Conservation (phyloP, 1,140 invertebrate genomes). For the Drosophila persimilis region DNA sequence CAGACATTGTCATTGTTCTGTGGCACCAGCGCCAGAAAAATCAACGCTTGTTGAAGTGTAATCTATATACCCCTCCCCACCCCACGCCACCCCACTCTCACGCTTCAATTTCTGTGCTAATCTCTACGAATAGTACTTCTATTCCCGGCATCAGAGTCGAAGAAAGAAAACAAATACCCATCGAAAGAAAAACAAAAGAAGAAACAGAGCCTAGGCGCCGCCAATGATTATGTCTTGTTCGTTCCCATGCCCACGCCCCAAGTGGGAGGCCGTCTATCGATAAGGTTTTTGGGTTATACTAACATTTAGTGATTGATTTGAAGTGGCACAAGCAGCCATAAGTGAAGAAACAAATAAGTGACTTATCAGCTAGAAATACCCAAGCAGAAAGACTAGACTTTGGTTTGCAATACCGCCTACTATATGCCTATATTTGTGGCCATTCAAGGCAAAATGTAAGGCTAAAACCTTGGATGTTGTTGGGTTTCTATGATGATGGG, state of each 20-base stretch:
- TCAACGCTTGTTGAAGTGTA: not conserved
- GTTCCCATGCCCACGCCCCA: not conserved
- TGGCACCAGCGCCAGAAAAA: not conserved
- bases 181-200: not conserved
- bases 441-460: constrained; percentile 28
- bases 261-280: constrained; percentile 5
- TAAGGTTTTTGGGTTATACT: constrained; percentile 45
- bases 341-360: not conserved
- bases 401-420: not conserved
- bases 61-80: not conserved
- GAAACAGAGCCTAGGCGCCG: constrained; percentile 34
- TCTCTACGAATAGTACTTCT: constrained; percentile 14
- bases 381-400: not conserved
- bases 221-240: constrained; percentile 28
- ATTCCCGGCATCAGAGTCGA: not conserved
- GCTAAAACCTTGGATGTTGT: constrained; percentile 16
- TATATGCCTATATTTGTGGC: too few species aligned
- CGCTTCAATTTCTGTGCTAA: constrained; percentile 43
- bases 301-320: constrained; percentile 52
- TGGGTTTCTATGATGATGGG: not conserved
- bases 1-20: not conserved
- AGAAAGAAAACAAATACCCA: constrained; percentile 27
- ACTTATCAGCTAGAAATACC: constrained; percentile 24
- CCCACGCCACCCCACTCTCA: constrained; percentile 13
- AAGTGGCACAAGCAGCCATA: constrained; percentile 26